phyloP scores from a whole-genome alignment of 1,140 invertebrate genomes.

The Ladona fulva region DNA sequence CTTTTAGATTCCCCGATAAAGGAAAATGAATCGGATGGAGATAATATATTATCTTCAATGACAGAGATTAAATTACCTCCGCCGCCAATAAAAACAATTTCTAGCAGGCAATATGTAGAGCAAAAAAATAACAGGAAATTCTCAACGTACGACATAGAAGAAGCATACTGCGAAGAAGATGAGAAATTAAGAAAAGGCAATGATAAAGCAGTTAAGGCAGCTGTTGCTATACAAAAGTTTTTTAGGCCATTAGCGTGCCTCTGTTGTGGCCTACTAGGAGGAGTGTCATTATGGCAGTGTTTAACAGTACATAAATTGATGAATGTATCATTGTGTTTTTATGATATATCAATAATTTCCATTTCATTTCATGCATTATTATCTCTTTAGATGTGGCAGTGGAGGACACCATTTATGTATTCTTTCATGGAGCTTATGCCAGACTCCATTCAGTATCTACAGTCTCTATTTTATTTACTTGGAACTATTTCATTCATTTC shows the following conservation, averaged over 20 bases:
- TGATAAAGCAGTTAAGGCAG: not conserved
- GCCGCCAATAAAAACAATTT: not conserved
- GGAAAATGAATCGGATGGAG: no score
- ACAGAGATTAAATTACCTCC: not conserved
- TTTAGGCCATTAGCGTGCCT: not conserved
- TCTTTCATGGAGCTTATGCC: not conserved
- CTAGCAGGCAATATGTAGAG: not conserved
- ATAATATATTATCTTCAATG: no score
- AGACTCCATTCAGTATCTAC: not conserved
- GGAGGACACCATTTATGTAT: not conserved
- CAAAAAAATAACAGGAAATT: not conserved
- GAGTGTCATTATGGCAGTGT: not conserved
- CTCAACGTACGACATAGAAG: not conserved
- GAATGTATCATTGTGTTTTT: not conserved
- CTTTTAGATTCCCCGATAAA: no score
- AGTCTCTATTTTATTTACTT: not conserved
- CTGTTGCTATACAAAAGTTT: not conserved
- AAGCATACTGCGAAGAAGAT: not conserved
- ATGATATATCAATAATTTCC: not conserved
- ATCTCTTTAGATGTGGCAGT: not conserved
- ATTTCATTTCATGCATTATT: not conserved
- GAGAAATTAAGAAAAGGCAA: not conserved
- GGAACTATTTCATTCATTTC: not conserved
- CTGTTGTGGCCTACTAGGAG: not conserved
- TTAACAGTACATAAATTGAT: not conserved